Base-by-base conservation (phyloP, 2,888 invertebrate species). In the Amorpha juglandis region DNA sequence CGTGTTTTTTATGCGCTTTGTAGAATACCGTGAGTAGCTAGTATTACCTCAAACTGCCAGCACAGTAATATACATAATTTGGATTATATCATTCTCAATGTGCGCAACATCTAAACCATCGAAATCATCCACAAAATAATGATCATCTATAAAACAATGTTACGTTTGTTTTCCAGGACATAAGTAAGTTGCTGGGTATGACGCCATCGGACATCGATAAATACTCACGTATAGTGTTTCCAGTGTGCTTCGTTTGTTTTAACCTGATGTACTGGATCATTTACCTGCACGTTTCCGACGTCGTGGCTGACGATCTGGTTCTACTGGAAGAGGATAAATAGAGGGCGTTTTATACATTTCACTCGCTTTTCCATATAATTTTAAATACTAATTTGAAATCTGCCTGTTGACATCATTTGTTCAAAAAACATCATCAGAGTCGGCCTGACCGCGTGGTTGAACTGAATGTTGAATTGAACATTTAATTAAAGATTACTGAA, bases 241-340 rank as follows among this genome's bases (percentile, higher is more conserved):
- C 99, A 66, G 98, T 99, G 82, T 98, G 99, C 94, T 99, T 99
- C 95, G 97, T 99, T 75, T 97, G 99, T 94, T 99, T 99, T 95
- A 99, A 99, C 94, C 96, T 98, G 79, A 98, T 98, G 98, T 98
- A 98, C 94, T 98, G 98, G 98, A 98, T 98, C 92, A 98, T 98
- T 87, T 98, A 98, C 90, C 95, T 98, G 81, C 98, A 98, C 95
- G 98, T 98, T 90, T 98, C 98, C 87, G 98, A 98, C 94, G 98
- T 98, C 84, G 97, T 98, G 82, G 98, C 98, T 91, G 98, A 98
- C 91, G 98, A 98, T 94, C 95, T 98, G 92, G 98, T 98, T 87
- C 94, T 97, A 84, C 95, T 97, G 96, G 94, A 96, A 95, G 94
- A 92, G 82, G 93, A 93, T 89, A 91, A 92, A 89, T 92, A 92